Conservation (phyloP, 2,888 invertebrate species). For the Nectonema munidae region DNA sequence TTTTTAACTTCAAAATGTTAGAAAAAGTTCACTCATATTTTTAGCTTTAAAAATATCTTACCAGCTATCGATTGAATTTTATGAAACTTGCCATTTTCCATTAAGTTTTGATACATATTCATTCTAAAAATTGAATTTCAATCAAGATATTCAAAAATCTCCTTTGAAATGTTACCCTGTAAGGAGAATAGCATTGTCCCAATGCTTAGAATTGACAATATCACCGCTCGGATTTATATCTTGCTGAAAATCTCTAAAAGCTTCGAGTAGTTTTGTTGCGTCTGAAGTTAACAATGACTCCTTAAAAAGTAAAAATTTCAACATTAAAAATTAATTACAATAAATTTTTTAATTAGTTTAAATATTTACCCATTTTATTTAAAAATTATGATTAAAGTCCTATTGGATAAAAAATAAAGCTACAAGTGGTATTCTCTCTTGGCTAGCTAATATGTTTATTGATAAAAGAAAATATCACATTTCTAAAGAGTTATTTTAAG, state of each 20-base stretch:
- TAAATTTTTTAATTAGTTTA: no score
- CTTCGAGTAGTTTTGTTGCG: constrained; percentile 8
- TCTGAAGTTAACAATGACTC: constrained; percentile 6
- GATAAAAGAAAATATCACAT: no score
- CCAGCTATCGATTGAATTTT: constrained; percentile 11
- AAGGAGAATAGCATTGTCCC: constrained; percentile 9
- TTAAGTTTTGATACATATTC: constrained; percentile 11
- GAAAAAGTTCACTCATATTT: no score
- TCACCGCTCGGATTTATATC: constrained; percentile 2
- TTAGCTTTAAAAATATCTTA: neutral
- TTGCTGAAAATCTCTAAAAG: constrained; percentile 10
- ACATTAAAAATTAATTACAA: no score
- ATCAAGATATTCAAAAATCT: neutral
- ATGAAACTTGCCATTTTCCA: neutral
- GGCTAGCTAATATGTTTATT: no score
- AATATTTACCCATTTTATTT: no score
- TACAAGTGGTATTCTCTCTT: no score
- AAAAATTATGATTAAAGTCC: no score
- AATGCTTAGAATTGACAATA: constrained; percentile 1
- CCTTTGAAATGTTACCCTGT: constrained; percentile 7
- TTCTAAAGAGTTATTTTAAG: no score
- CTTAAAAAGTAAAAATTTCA: neutral
- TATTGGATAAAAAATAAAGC: no score
- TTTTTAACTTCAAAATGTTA: no score
- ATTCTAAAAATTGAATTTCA: constrained; percentile 6